Evolutionary conservation across 1,140 invertebrate genomes (phyloP), one percentile per base, ranked within the genome.

Genomic region (Rhopalosiphum padi): DNA sequence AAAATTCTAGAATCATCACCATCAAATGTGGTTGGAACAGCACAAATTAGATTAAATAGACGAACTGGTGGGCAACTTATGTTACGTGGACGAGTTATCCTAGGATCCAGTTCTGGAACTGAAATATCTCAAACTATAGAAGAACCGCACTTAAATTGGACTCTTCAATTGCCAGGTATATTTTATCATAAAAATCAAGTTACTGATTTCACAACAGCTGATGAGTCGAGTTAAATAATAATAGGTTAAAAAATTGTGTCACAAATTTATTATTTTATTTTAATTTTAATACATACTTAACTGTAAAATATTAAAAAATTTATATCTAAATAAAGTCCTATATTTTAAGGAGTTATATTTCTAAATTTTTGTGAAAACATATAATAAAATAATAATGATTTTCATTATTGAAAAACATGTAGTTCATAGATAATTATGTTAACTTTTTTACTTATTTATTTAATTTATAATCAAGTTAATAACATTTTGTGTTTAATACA

Each of bases 111-210:
- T 55, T 68, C 53, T 94, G n/a, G 55, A 87, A 60, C 15, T 51
- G 51, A 68, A 85, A 23, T 46, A 22, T 83, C n/a, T 2, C 46
- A 30, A 77, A 22, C 22, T 82, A 18, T n/a, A 68, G 41, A 90
- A 55, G 51, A 48, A 43, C 82, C 93, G 22, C 94, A 92, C 60
- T 93, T 91, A 41, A 77, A 87, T 35, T 94, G 94, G 94, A 94
- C 43, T 22, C 48, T 94, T n/a, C 87, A 93, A 37, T n/a, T 94
- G 23, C 93, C 93, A 53, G 94, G 94, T 94, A 92, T 85, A 43
- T 35, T n/a, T n/a, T 8, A 85, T 43, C 35, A 85, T 30, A 25
- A 43, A 85, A 77, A 77, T 77, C n/a, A 77, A 77, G 5, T 77
- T 77, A 35, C 5, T 77, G 0, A n/a, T 77, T 77, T n/a, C 30